phyloP scores from a whole-genome alignment of 2,888 invertebrate species.

The Xestobium rufovillosum region DNA sequence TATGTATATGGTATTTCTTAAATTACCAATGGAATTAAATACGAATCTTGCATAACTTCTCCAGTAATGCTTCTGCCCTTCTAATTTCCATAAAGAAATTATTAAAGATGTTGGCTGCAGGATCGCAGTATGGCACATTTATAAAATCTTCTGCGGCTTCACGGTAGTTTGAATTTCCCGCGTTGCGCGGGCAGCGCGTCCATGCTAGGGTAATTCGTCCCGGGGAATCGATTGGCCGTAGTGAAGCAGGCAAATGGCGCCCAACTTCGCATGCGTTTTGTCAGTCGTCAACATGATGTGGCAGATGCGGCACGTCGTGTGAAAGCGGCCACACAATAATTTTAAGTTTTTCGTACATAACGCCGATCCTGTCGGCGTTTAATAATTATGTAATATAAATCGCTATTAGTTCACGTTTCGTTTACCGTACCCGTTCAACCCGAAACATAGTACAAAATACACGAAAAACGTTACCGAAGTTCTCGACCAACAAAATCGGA shows the following conservation, averaged over 20 bases:
- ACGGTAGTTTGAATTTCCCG: constrained; percentile 31
- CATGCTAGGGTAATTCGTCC: too few species aligned
- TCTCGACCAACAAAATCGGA: constrained; percentile 34
- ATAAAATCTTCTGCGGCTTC: too few species aligned
- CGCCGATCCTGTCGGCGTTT: constrained; percentile 40
- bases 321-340: constrained; percentile 42
- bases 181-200: too few species aligned
- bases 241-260: too few species aligned
- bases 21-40: too few species aligned
- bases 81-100: too few species aligned
- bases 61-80: too few species aligned
- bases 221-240: too few species aligned
- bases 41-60: too few species aligned
- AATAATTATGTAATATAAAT: constrained; percentile 43
- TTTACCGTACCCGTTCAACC: constrained; percentile 39
- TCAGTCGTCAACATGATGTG: constrained; percentile 47
- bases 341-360: constrained; percentile 40
- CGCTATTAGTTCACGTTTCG: constrained; percentile 36
- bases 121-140: too few species aligned
- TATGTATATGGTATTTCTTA: too few species aligned
- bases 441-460: constrained; percentile 43
- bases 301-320: constrained; percentile 36
- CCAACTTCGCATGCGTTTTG: constrained; percentile 29
- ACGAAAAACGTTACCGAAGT: constrained; percentile 40
- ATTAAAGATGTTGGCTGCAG: too few species aligned